These are phyloP conservation scores for Taurulus bubalis DNA, from an alignment of 2,113 vertebrate genomes.

Conservation along the genomic window DNA sequence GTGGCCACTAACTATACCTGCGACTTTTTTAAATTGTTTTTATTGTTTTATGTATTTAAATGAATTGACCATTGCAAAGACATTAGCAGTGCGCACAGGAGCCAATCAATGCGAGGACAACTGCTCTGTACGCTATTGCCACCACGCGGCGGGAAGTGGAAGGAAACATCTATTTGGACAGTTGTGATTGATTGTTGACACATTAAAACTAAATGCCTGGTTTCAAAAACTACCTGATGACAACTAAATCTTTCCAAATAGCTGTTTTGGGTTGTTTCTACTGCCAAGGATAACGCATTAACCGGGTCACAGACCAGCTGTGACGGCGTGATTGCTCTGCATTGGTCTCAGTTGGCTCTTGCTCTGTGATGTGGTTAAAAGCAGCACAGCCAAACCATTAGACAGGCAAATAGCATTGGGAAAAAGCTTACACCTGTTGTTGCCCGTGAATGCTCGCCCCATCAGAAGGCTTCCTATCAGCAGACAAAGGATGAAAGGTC, in stretches of 20 bases:
- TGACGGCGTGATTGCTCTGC: conserved; percentile 15
- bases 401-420: neutral
- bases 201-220: conserved; percentile 38
- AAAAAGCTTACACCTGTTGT: conserved; percentile 19
- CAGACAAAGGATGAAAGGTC: conserved; percentile 54
- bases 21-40: neutral
- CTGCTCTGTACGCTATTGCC: conserved; percentile 78
- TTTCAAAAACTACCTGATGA: conserved; percentile 50
- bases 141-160: conserved; percentile 68
- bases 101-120: conserved; percentile 3
- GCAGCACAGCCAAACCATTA: neutral
- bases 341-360: conserved; percentile 19
- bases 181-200: conserved; percentile 66
- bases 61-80: conserved; percentile 23
- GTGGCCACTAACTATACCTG: neutral
- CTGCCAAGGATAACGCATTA: conserved; percentile 20
- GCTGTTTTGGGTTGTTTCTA: conserved; percentile 14
- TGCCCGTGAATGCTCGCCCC: neutral
- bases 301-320: conserved; percentile 38
- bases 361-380: conserved; percentile 20
- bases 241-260: conserved; percentile 39
- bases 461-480: conserved; percentile 8
- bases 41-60: neutral
- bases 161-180: conserved; percentile 34
- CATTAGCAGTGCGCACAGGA: conserved; percentile 43